phyloP scores from a whole-genome alignment of 2,888 invertebrate species.

The Sesia apiformis region DNA sequence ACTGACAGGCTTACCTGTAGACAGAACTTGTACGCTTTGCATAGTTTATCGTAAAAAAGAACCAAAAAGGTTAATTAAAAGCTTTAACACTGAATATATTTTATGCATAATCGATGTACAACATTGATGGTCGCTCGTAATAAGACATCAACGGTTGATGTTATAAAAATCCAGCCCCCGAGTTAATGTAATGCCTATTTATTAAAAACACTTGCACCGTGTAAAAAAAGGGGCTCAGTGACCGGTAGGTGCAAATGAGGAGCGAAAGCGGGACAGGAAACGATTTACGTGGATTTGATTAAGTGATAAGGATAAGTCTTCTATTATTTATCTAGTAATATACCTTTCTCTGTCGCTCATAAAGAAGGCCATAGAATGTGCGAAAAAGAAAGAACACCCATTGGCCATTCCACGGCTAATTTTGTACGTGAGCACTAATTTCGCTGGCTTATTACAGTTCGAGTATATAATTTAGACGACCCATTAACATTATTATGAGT shows the following conservation, averaged over 20 bases:
- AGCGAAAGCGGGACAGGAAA: slow-evolving; percentile 3
- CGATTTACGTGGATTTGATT: background rate
- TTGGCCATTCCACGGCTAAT: background rate
- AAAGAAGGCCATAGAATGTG: background rate
- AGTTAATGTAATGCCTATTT: slow-evolving; percentile 61
- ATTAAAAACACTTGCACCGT: slow-evolving; percentile 62
- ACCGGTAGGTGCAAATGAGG: slow-evolving; percentile 19
- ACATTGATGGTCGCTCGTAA: slow-evolving; percentile 42
- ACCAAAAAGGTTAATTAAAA: slow-evolving; percentile 34
- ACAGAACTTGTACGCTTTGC: slow-evolving; percentile 2
- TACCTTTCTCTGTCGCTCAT: background rate
- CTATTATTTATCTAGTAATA: background rate
- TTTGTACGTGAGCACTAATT: background rate
- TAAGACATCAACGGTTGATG: slow-evolving; percentile 65
- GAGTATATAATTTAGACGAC: background rate
- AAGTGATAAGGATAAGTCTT: background rate
- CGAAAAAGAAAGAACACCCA: background rate
- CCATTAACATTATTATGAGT: background rate
- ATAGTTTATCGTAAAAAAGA: slow-evolving; percentile 5
- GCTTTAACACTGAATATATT: slow-evolving; percentile 58
- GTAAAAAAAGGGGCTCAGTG: slow-evolving; percentile 42
- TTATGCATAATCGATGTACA: slow-evolving; percentile 38
- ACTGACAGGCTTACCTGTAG: slow-evolving; percentile 8
- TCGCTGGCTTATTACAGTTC: background rate
- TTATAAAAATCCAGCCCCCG: slow-evolving; percentile 46